Conservation (phyloP, 1,140 invertebrate genomes). For the Trigoniulus corallinus region DNA sequence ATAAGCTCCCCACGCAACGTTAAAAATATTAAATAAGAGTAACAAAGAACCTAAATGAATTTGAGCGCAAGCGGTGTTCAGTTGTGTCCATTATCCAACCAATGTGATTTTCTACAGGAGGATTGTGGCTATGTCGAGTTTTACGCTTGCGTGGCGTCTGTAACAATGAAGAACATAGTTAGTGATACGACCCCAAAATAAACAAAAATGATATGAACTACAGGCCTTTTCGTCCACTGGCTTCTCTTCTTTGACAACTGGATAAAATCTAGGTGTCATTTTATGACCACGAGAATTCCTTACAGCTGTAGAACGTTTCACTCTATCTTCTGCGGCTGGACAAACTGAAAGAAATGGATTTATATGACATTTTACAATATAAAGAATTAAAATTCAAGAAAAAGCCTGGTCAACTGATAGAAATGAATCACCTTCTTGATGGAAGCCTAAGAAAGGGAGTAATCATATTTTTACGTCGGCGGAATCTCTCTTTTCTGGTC, state of each 20-base stretch:
- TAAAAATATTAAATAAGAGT: neutral
- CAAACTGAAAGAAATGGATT: too few relatives aligned
- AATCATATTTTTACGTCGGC: too few relatives aligned
- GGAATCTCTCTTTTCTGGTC: too few relatives aligned
- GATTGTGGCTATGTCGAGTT: slow-evolving; percentile 79
- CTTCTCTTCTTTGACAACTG: slow-evolving; percentile 67
- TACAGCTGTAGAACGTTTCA: slow-evolving; percentile 23
- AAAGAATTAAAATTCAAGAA: too few relatives aligned
- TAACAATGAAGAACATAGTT: slow-evolving; percentile 8
- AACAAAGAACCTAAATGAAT: slow-evolving; percentile 35
- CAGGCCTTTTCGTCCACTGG: slow-evolving; percentile 31
- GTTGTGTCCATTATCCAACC: slow-evolving; percentile 90
- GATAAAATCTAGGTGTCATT: slow-evolving; percentile 63
- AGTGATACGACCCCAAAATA: neutral
- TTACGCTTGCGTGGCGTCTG: slow-evolving; percentile 60
- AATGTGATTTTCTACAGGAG: slow-evolving; percentile 78
- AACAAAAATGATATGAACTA: neutral
- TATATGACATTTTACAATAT: too few relatives aligned
- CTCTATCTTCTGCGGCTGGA: too few relatives aligned
- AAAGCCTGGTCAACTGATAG: too few relatives aligned
- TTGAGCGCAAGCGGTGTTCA: slow-evolving; percentile 57
- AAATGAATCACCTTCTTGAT: too few relatives aligned
- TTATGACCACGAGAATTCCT: slow-evolving; percentile 19
- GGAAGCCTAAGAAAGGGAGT: too few relatives aligned
- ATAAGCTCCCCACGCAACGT: too few relatives aligned